Percentiles rank a stretch among this genome's conserved stretches.
phyloP scores from a whole-genome alignment of 2,888 invertebrate genomes.

The Tachina grossa region DNA sequence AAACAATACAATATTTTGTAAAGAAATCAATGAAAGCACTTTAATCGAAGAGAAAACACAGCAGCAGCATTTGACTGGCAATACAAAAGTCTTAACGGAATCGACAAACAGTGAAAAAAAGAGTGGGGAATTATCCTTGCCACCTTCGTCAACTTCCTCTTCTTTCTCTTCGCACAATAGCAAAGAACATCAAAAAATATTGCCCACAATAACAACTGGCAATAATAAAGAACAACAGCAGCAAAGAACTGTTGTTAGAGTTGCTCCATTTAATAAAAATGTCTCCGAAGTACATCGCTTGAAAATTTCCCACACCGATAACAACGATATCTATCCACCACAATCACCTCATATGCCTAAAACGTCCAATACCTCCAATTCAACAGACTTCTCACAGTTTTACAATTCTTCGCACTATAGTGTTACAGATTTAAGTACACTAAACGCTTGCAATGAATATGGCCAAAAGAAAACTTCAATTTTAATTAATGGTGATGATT shows the following conservation, averaged over 20 bases:
- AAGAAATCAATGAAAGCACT: conserved; percentile 68
- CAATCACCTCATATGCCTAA: conserved; percentile 55
- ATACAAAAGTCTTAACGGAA: conserved; percentile 60
- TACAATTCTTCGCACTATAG: conserved; percentile 63
- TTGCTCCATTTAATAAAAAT: conserved; percentile 82
- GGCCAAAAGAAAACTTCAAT: conserved; percentile 87
- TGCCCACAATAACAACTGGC: conserved; percentile 21
- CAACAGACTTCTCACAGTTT: conserved; percentile 26
- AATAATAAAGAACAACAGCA: conserved; percentile 48
- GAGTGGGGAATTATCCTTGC: conserved; percentile 19
- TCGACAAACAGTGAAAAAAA: conserved; percentile 42
- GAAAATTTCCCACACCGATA: conserved; percentile 85
- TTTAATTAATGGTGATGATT: conserved; percentile 89
- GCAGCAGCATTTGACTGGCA: conserved; percentile 63
- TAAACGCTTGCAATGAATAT: conserved; percentile 66
- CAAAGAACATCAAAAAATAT: conserved; percentile 31
- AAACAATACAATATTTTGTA: conserved; percentile 81
- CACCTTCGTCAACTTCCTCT: conserved; percentile 16
- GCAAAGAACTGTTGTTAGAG: conserved; percentile 83
- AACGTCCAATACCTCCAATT: conserved; percentile 72
- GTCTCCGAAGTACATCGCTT: conserved; percentile 83
- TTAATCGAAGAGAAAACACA: conserved; percentile 33
- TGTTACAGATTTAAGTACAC: conserved; percentile 60
- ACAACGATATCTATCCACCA: conserved; percentile 73
- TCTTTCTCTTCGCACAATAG: conserved; percentile 7